phyloP scores from a whole-genome alignment of 2,888 invertebrate genomes.

The Ecdyonurus torrentis region DNA sequence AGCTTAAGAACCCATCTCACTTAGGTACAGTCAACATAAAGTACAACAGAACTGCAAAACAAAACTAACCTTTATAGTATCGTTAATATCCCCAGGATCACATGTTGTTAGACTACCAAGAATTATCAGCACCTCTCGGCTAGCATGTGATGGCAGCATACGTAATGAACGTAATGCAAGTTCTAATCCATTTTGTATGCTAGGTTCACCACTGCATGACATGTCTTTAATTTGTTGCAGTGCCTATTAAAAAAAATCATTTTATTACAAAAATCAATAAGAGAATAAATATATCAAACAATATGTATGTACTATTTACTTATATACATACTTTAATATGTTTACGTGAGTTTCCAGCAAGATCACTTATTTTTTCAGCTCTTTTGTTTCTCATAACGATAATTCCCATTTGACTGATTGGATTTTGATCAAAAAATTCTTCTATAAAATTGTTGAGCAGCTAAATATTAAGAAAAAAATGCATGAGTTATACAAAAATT shows the following conservation, averaged over 20 bases:
- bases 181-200: slow-evolving; percentile 88
- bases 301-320: background rate
- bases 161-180: slow-evolving; percentile 68
- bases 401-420: slow-evolving; percentile 91
- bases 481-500: slow-evolving; percentile 6
- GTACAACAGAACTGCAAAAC: too few species aligned
- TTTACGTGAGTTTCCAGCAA: slow-evolving; percentile 72
- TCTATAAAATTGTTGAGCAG: slow-evolving; percentile 83
- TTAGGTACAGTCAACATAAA: too few species aligned
- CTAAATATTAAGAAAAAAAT: slow-evolving; percentile 32
- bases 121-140: slow-evolving; percentile 80
- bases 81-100: slow-evolving; percentile 83
- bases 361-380: slow-evolving; percentile 79
- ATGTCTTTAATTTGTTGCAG: slow-evolving; percentile 22
- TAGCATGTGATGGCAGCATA: slow-evolving; percentile 85
- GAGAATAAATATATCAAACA: too few species aligned
- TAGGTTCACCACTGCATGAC: slow-evolving; percentile 65
- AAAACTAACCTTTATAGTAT: slow-evolving; percentile 57
- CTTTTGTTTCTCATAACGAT: slow-evolving; percentile 83
- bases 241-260: slow-evolving; percentile 11
- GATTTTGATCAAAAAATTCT: slow-evolving; percentile 97
- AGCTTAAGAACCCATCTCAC: too few species aligned
- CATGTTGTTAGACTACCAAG: slow-evolving; percentile 92
- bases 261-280: slow-evolving; percentile 6
- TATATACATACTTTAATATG: slow-evolving; percentile 42